Evolutionary conservation across 2,888 invertebrate genomes (phyloP).

Genomic region (Xestia xanthographa): DNA sequence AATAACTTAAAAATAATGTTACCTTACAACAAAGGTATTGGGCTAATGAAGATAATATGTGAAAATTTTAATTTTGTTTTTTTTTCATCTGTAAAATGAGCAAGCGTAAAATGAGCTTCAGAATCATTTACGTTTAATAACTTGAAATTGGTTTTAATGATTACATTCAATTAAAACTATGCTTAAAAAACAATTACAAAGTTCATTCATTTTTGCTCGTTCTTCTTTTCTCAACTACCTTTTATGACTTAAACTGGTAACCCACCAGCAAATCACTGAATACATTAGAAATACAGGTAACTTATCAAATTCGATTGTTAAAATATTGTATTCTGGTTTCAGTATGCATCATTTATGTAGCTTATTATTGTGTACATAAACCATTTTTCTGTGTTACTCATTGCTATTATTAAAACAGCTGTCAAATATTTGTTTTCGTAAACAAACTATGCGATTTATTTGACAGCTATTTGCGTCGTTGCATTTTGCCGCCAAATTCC

Average conservation of each 20-base stretch:
- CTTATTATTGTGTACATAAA: slow-evolving; percentile 59
- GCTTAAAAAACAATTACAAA: background rate
- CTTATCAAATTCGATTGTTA: slow-evolving; percentile 30
- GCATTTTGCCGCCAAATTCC: background rate
- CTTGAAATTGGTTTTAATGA: background rate
- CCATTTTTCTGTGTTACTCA: slow-evolving; percentile 19
- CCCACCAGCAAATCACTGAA: background rate
- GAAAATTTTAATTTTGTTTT: background rate
- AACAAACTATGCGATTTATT: background rate
- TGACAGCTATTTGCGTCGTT: background rate
- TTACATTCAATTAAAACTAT: background rate
- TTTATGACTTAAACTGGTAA: background rate
- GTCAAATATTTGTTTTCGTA: background rate
- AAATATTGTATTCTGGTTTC: slow-evolving; percentile 33
- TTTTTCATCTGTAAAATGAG: background rate
- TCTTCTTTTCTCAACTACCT: background rate
- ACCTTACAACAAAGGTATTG: background rate
- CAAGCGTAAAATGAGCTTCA: background rate
- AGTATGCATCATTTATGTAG: slow-evolving; percentile 33
- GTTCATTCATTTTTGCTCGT: background rate
- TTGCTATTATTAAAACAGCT: slow-evolving; percentile 25
- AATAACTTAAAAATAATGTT: background rate
- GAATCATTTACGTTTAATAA: too few relatives aligned
- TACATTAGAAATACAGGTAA: background rate
- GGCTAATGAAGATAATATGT: background rate